These are phyloP conservation scores for Apolygus lucorum DNA, from an alignment of 1,140 invertebrate species.

Conservation along the genomic window DNA sequence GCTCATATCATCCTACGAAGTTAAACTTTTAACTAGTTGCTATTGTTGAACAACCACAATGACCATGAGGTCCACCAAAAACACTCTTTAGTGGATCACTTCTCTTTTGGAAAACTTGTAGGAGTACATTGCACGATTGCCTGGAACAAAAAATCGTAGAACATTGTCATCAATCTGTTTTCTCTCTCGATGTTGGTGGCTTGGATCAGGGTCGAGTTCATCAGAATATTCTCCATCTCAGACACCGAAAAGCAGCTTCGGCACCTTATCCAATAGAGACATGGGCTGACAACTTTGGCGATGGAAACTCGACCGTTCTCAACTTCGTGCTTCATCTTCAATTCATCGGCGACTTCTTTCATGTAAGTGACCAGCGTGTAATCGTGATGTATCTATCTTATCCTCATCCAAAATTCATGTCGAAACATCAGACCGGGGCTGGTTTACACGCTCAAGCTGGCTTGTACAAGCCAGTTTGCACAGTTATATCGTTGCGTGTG, in stretches of 20 bases:
- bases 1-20: too few relatives aligned
- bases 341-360: too few relatives aligned
- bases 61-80: background rate
- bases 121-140: background rate
- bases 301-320: background rate
- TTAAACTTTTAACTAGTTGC: too few relatives aligned
- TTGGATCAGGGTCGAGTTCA: background rate
- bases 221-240: background rate
- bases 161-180: background rate
- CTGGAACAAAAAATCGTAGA: background rate
- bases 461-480: too few relatives aligned
- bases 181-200: background rate
- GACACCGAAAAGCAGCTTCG: background rate
- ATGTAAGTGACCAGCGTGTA: too few relatives aligned
- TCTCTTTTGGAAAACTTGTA: background rate
- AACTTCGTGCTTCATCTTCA: background rate
- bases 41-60: background rate
- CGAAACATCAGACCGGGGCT: too few relatives aligned
- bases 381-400: too few relatives aligned
- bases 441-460: too few relatives aligned
- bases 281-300: background rate
- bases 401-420: too few relatives aligned
- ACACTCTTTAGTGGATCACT: background rate
- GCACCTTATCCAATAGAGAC: background rate
- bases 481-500: too few relatives aligned